Percentiles rank a stretch among this genome's conserved stretches.
Conservation (phyloP, 2,113 vertebrate species). For the Craseonycteris thonglongyai region DNA sequence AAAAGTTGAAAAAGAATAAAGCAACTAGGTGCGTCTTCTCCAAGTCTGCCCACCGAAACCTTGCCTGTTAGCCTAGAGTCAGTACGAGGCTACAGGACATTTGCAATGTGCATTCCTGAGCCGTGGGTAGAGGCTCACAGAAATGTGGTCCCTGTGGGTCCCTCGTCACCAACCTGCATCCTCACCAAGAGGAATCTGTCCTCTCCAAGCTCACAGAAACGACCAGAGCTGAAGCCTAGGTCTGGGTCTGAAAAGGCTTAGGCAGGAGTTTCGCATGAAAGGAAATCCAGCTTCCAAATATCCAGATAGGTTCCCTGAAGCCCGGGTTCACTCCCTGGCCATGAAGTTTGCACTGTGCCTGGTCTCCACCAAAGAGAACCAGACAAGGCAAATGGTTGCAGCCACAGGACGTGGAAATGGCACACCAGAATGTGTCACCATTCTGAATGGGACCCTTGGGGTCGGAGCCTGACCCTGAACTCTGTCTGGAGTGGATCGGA, state of each 20-base stretch:
- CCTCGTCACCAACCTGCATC: background rate
- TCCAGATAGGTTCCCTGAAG: background rate
- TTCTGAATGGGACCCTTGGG: background rate
- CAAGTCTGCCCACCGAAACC: background rate
- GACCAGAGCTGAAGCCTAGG: background rate
- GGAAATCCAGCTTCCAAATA: background rate
- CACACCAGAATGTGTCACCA: background rate
- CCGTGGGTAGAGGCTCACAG: background rate
- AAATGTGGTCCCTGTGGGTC: background rate
- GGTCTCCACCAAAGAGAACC: background rate
- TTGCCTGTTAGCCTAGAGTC: background rate
- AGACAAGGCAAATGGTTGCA: background rate
- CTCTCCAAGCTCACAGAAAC: rapidly evolving
- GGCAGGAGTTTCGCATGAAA: background rate
- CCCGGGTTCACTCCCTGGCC: rapidly evolving
- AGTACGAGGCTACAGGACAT: background rate
- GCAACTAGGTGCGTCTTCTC: background rate
- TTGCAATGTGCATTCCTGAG: background rate
- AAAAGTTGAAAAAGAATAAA: background rate
- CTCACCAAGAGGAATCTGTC: background rate
- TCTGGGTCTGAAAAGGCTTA: background rate
- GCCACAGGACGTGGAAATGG: background rate
- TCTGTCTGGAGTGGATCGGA: background rate
- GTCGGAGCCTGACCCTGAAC: background rate
- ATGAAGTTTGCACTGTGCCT: background rate